Base-by-base conservation (phyloP, 2,113 vertebrate species). In the Catharus minimus region DNA sequence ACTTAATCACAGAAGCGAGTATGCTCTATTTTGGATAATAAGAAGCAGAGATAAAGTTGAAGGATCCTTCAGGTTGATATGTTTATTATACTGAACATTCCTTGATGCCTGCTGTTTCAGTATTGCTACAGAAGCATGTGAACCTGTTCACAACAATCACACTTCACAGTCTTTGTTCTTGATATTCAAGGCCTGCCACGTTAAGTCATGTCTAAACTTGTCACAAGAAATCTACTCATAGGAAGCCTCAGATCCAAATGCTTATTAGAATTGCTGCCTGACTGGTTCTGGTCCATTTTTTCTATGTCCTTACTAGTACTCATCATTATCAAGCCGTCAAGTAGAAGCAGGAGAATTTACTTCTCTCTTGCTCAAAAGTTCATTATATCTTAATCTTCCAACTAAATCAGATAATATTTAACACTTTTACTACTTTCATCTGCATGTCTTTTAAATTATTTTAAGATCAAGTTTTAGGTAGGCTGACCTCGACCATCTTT, bases 51-150 rank as follows among this genome's bases (percentile, higher is more conserved):
- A 86, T 47, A 82, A 5, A 39, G 65, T 58, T 23, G 20, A 91
- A 85, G 56, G 58, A 92, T 93, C 47, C 47, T 94, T 92, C 78
- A 94, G 72, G 36, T 66, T 68, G 66, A 82, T 78, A 68, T 23
- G 33, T 82, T 92, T 79, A 92, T 82, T 92, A 76, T 22, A 69
- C 16, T 24, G 68, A 91, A 66, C 43, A 44, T 80, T 94, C 47
- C 67, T 82, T 69, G 56, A 68, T 44, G 58, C 75, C 52, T 87
- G 55, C 75, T 89, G 64, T 76, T 94, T 87, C 5, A 7, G 33
- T 85, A 73, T 30, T 55, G 41, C 60, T 69, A 62, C 47, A 85
- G 60, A 89, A 82, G 43, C 67, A 43, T 16, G 22, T 44, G 82
- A 75, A 84, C 52, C 30, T 62, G 53, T 30, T 94, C 75, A 73